A percentile compares a stretch with the other conserved stretches of the same genome.
Conservation (phyloP, 2,888 invertebrate genomes). For the Cheilosia urbana region DNA sequence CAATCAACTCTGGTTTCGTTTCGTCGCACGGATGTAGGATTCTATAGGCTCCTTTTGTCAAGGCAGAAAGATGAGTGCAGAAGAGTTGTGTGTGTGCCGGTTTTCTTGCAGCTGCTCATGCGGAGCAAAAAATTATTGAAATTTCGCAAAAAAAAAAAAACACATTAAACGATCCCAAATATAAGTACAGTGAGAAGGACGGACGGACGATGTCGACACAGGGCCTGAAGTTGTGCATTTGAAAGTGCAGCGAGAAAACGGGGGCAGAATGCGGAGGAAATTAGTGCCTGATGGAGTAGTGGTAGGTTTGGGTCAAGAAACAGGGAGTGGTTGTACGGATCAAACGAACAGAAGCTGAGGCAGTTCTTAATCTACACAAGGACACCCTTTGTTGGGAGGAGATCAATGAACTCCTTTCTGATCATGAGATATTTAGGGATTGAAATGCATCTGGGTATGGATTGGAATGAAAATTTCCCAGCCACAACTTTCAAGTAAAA, state of each 20-base stretch:
- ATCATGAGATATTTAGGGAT: no score
- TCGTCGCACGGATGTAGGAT: neutral
- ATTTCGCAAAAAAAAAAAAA: conserved; percentile 14
- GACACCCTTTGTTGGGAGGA: no score
- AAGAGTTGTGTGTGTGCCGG: conserved; percentile 38
- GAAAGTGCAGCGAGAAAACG: neutral
- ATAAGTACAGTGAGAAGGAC: conserved; percentile 14
- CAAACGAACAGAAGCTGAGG: neutral
- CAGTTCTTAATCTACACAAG: no score
- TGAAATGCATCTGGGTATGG: no score
- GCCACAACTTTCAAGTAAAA: no score
- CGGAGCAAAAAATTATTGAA: conserved; percentile 31
- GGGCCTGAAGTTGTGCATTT: conserved; percentile 18
- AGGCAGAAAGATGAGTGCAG: conserved; percentile 9
- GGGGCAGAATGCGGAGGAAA: conserved; percentile 15
- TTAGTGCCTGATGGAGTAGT: conserved; percentile 23
- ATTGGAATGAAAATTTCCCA: no score
- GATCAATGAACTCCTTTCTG: no score
- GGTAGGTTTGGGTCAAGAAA: neutral
- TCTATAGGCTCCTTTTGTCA: conserved; percentile 33
- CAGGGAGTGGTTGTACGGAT: neutral
- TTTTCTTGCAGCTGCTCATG: conserved; percentile 39
- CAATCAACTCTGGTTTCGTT: conserved; percentile 10
- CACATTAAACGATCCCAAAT: conserved; percentile 13
- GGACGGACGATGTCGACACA: neutral